Base-by-base conservation (phyloP, 2,888 invertebrate species). In the Hirtodrosophila cameraria region DNA sequence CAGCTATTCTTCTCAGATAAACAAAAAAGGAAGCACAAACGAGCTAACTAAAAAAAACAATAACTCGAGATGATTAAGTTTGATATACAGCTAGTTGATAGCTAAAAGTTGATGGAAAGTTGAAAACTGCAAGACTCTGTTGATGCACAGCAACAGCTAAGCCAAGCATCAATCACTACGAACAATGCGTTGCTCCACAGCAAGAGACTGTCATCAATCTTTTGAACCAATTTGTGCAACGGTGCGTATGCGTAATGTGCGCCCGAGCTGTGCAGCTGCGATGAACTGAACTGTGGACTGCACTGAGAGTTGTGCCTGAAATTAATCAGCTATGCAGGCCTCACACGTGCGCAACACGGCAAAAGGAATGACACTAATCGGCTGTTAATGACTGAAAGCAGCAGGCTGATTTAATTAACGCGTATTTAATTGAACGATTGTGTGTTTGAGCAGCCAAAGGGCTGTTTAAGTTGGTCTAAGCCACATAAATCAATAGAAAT, bases 151-250 rank as follows among this genome's bases (percentile, higher is more conserved):
- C 23, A 23, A 23, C 23, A 23, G 23, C 8, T 23, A 23, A 23
- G n/a, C n/a, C n/a, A n/a, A 33, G 49, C 49, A 73, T 60, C 54
- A 54, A 69, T 66, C 67, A 60, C 11, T 39, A 30, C n/a, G 2
- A n/a, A 9, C 45, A 23, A 8, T 28, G 18, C n/a, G 30, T 15
- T 41, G 39, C 30, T 31, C 60, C 11, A 3, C 9, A 15, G 53
- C 28, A 18, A 7, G 12, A n/a, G n/a, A n/a, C 54, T 63, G 55
- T 55, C 85, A 77, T 84, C 85, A 77, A 77, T 77, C 77, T 84
- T 64, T 38, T 35, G 18, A 41, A 30, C 36, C 35, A 45, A 49
- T 28, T 41, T 43, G 67, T 61, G 68, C 74, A 66, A 12, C 60
- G 50, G 68, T 63, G 75, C 76, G 72, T 74, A 74, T 75, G 71